Evolutionary conservation across 2,797 vertebrate species (phyloP), one percentile per base, ranked within the genome.

Genomic region (Numenius phaeopus): DNA sequence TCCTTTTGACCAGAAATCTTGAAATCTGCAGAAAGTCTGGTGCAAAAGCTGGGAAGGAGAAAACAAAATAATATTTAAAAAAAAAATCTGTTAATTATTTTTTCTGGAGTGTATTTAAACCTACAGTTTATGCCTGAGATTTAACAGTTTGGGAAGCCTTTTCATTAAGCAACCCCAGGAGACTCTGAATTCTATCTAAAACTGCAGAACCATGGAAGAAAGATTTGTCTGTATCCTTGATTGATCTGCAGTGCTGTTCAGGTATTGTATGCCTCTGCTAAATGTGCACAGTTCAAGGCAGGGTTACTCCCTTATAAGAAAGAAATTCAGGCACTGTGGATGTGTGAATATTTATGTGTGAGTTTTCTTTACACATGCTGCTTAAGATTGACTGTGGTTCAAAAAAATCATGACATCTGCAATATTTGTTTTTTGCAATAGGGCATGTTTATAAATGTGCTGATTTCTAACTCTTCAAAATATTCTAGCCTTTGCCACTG

Each of bases 261-360:
- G 81, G 40, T 92, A 71, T 88, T 96, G 84, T 59, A 30, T 65
- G 40, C 47, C n/a, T 89, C 59, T 66, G 85, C 76, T 92, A 66
- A 89, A 89, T n/a, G 77, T 66, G 40, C 4, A 7, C 42, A 42
- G 94, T 95, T 96, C 71, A 79, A 91, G 87, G 71, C 75, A 96
- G 67, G 78, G 78, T 95, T 94, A n/a, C 8, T 92, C 27, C 39
- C 52, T 72, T 81, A 89, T 89, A 94, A 94, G 91, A 91, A 86
- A 86, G 64, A 87, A 92, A 92, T 93, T 79, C 83, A 66, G 62
- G 49, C 70, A 49, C 34, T 5, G 13, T 83, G 73, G 9, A 50
- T 73, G n/a, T 66, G 57, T 89, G 94, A 84, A 94, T 96, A 92
- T 95, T 91, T 93, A 89, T 72, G 47, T 64, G 67, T 91, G 52